Base-by-base conservation (phyloP, 2,113 vertebrate species). In the Anas platyrhynchos region DNA sequence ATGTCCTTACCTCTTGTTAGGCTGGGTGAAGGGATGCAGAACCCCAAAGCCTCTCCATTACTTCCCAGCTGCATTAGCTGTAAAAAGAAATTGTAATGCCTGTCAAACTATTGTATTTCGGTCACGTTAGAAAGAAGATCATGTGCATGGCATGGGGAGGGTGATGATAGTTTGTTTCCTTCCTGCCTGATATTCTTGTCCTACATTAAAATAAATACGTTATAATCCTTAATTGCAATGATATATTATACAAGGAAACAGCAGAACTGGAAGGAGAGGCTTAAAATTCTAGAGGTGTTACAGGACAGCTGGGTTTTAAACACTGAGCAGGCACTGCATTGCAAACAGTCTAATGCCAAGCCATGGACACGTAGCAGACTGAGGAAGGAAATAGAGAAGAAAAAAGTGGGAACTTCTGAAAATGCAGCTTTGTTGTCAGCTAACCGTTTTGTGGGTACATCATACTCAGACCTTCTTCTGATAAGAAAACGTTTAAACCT, bases 261-360 rank as follows among this genome's bases (percentile, higher is more conserved):
- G 61, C 63, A 73, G 75, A 73, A 93, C 5, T 54, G 59, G 32
- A 76, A 72, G 66, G 55, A 65, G 38, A 65, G 20, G 21, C 83
- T 93, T 88, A 74, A 90, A 50, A 58, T 66, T 85, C 23, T 59
- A 34, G 41, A 77, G 67, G 27, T 83, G 27, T 89, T 85, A 69
- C 31, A 76, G 69, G 68, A 62, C 36, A 69, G 54, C 65, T 87
- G 87, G 32, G 50, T 74, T 96, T 91, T 93, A 80, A 83, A 77
- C 1, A 1, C 44, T 73, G 38, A 79, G 48, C 54, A 74, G 74
- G 43, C 25, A 6, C 6, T 9, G 36, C 5, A 0, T 74, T 83
- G 50, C 0, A 14, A 68, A 41, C 36, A 26, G 59, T 27, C n/a
- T 50, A 32, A 41, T 63, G 34, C 67, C 41, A 26, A 63, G 16